Evolutionary conservation across 2,888 invertebrate genomes (phyloP), one percentile per base, ranked within the genome.

Genomic region (Unio pictorum): DNA sequence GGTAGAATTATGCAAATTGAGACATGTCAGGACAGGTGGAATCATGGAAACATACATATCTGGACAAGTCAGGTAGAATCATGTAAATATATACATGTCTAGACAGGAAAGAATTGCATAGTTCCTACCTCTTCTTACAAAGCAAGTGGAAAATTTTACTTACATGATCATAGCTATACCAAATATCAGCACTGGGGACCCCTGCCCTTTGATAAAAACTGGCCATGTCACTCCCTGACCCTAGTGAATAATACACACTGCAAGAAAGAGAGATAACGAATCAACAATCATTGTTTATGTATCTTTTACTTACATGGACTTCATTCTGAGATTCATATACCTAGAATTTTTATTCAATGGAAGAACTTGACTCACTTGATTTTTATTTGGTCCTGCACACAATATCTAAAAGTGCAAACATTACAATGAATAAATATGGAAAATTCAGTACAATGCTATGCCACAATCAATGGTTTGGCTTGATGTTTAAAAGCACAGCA

Each of bases 191-290:
- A 67, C 73, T 68, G 0, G 82, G 72, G 0, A 82, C 77, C 11
- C 82, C 82, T n/a, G 79, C 80, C 56, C 75, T 69, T 64, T 80
- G 78, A 60, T 80, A 76, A 68, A 82, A 80, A 17, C 74, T 68
- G 6, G 77, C 80, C 74, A 78, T 73, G 64, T 81, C 81, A 73
- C 81, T 80, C 1, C 79, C 81, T 28, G 75, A 77, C 15, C 81
- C 81, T 28, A 80, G 63, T 4, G 76, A 72, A 57, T 75, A 75
- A 55, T 75, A 75, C 26, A 75, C 75, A 64, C 75, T 75, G 64
- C 20, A 66, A 67, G 28, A 26, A 45, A 30, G 30, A 55, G n/a
- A 6, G 1, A 64, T 64, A 26, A 54, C 66, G 75, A 30, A 45
- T 62, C 7, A n/a, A 23, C 23, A 11, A 64, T 26, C 17, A 20